Evolutionary conservation across 2,888 invertebrate genomes (phyloP).

Genomic region (Craniophora ligustri): DNA sequence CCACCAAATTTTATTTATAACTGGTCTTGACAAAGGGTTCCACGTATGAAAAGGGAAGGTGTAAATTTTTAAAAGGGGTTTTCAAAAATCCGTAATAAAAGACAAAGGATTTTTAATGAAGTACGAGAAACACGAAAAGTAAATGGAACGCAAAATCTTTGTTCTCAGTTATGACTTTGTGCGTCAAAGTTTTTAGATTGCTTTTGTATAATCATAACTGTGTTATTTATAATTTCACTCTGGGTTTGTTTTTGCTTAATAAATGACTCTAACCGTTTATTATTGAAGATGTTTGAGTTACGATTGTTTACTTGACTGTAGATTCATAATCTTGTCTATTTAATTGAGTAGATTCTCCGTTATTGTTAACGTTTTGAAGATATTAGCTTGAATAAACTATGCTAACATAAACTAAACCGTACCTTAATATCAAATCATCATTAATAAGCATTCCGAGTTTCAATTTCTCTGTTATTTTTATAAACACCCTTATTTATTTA

Average conservation of each 20-base stretch:
- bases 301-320: slow-evolving; percentile 27
- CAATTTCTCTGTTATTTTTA: neutral
- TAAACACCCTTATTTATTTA: slow-evolving; percentile 21
- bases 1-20: slow-evolving; percentile 53
- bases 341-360: slow-evolving; percentile 18
- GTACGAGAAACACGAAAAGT: slow-evolving; percentile 38
- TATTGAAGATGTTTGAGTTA: slow-evolving; percentile 37
- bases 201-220: slow-evolving; percentile 45
- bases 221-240: slow-evolving; percentile 51
- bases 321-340: slow-evolving; percentile 20
- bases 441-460: neutral
- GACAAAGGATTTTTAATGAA: slow-evolving; percentile 57
- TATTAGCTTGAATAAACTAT: too few species aligned
- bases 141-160: slow-evolving; percentile 49
- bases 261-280: slow-evolving; percentile 62
- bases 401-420: neutral
- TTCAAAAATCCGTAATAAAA: slow-evolving; percentile 49
- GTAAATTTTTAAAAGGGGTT: slow-evolving; percentile 56
- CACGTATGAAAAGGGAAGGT: slow-evolving; percentile 54
- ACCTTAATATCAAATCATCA: neutral
- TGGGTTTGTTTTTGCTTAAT: slow-evolving; percentile 60
- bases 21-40: slow-evolving; percentile 43
- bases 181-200: slow-evolving; percentile 39
- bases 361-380: slow-evolving; percentile 3
- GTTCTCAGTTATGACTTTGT: slow-evolving; percentile 39